Evolutionary conservation across 2,888 invertebrate species (phyloP), one percentile per base, ranked within the genome.

Genomic region (Campoplex nolae): DNA sequence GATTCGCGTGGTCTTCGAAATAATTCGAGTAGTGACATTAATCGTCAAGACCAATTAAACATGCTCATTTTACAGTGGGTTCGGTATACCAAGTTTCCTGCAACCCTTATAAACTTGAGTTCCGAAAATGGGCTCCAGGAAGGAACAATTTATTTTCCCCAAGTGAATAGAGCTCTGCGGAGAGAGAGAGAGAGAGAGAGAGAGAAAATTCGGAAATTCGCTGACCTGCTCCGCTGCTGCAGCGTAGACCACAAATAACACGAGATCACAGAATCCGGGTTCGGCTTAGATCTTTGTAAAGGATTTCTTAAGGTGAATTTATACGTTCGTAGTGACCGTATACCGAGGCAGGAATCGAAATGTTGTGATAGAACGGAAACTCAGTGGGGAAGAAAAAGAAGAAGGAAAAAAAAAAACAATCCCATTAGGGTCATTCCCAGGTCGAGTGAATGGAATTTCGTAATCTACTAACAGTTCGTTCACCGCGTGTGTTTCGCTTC

Each of bases 391-490:
- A 13, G 23, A 23, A 23, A 23, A 23, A 23, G 23, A 23, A 23
- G 23, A 23, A 23, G 23, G 38, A 38, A 38, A 62, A 16, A n/a
- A 56, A 75, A 71, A 71, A 48, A 73, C 71, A 78, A 56, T 68
- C 28, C 58, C 48, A 76, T 81, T 68, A 38, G 76, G 42, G 32
- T 79, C 67, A 62, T 75, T 62, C 65, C 81, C 71, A 65, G 76
- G 73, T 38, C 42, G 73, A 74, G 75, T 87, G 70, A 83, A 90
- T 91, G 89, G 90, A 92, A 92, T 90, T 92, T 92, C 89, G 89
- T 90, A 90, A 90, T 91, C 90, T 88, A 89, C 88, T 91, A 90
- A 89, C 79, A 91, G 92, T 93, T 92, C 93, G 89, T 93, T 92
- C 92, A 92, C 92, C 92, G 90, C 79, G 35, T 87, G 56, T 83